phyloP scores from a whole-genome alignment of 2,888 invertebrate species.

The Mesochorus sp. region DNA sequence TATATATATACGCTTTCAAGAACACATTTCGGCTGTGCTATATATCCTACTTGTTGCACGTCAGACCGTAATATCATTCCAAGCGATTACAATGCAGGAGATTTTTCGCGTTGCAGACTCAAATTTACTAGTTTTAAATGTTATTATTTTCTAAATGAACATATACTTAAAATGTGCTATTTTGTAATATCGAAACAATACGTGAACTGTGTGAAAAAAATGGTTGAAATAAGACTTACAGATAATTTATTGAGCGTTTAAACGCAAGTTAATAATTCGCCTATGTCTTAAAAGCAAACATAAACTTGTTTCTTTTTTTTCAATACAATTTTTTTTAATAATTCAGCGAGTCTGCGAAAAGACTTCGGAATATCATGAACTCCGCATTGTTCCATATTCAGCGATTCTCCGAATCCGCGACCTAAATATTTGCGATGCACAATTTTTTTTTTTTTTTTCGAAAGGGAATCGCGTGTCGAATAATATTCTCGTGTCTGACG shows the following conservation, averaged over 20 bases:
- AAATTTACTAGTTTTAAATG: not conserved
- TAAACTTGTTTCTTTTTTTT: not conserved
- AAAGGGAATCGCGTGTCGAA: constrained; percentile 34
- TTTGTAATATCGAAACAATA: no score
- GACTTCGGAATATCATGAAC: constrained; percentile 39
- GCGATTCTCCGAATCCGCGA: constrained; percentile 47
- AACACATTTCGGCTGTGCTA: constrained; percentile 39
- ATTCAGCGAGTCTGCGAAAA: not conserved
- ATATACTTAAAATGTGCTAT: no score
- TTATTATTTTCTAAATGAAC: not conserved
- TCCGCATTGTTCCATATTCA: constrained; percentile 50
- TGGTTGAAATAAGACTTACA: no score
- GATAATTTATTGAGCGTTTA: not conserved
- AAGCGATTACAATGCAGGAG: not conserved
- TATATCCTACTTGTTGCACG: constrained; percentile 51
- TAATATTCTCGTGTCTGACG: constrained; percentile 33
- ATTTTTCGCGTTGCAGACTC: constrained; percentile 18
- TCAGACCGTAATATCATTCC: constrained; percentile 1
- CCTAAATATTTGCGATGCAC: constrained; percentile 59
- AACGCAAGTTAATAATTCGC: not conserved
- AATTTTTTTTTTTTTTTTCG: constrained; percentile 11
- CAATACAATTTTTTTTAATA: not conserved
- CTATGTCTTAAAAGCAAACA: no score
- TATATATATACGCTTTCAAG: not conserved
- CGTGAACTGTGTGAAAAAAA: no score